phyloP scores from a whole-genome alignment of 2,113 vertebrate species.

The Platysternon megacephalum region DNA sequence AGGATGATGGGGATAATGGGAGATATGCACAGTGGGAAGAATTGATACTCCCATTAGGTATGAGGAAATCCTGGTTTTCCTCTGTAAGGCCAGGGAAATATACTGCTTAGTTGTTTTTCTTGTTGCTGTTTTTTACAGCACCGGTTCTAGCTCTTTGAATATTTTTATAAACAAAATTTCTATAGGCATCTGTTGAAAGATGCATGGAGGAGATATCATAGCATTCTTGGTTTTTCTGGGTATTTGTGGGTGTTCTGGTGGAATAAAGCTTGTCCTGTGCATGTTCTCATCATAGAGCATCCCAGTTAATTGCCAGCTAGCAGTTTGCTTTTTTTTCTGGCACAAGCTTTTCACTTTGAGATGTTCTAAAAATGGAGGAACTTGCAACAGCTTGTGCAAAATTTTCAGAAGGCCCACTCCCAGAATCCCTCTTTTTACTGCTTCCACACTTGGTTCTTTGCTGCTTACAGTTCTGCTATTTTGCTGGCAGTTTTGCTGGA shows the following conservation, averaged over 20 bases:
- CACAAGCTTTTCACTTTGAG: background rate
- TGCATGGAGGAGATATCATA: background rate
- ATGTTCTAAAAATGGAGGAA: background rate
- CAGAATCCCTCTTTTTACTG: background rate
- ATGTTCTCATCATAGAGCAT: background rate
- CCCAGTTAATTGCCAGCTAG: background rate
- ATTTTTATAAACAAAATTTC: background rate
- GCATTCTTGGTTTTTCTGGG: background rate
- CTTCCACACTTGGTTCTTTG: background rate
- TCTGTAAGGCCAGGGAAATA: background rate
- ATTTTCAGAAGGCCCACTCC: background rate
- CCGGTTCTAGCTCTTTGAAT: background rate
- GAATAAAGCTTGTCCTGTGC: background rate
- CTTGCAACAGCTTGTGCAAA: background rate
- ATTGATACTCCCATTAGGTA: background rate
- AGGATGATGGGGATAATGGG: background rate
- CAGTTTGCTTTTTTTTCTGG: background rate
- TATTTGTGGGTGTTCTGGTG: background rate
- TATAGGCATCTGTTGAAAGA: background rate
- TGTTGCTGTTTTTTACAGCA: background rate
- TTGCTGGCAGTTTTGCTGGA: background rate
- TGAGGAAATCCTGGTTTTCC: background rate
- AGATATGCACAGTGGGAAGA: background rate
- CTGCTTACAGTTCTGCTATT: background rate
- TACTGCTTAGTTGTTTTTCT: background rate